Conservation (phyloP, 2,888 invertebrate genomes). For the Lycocerus yunnanus region DNA sequence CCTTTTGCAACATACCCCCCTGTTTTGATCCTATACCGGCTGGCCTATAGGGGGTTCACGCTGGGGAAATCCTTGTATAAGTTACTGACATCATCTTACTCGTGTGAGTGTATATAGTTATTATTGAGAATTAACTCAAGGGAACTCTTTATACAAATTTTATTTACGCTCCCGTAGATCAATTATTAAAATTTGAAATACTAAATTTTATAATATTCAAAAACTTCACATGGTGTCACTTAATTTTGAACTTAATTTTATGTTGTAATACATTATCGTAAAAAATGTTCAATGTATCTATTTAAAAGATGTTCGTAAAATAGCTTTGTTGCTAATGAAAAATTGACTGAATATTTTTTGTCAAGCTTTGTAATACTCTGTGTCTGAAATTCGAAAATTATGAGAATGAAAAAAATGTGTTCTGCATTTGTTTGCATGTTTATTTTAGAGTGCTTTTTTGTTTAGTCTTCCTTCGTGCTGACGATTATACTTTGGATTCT, state of each 20-base stretch:
- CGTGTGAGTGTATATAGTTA: no score
- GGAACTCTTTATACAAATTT: no score
- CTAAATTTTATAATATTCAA: neutral
- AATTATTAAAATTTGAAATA: no score
- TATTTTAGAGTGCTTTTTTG: neutral
- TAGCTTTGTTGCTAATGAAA: neutral
- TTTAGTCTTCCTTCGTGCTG: neutral
- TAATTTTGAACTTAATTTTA: neutral
- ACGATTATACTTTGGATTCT: neutral
- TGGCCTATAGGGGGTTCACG: no score
- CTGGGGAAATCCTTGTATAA: no score
- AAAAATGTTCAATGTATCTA: neutral
- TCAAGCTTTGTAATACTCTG: neutral
- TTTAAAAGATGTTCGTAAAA: neutral
- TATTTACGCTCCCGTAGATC: no score
- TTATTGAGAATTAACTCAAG: no score
- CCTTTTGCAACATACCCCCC: no score
- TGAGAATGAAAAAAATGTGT: neutral
- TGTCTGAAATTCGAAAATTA: neutral
- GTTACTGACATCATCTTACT: no score
- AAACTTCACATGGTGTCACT: neutral
- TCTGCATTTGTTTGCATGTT: neutral
- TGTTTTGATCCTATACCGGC: no score
- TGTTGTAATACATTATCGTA: neutral
- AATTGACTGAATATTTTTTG: neutral